phyloP scores from a whole-genome alignment of 37 sponge, comb jelly and placozoan genomes.

The Crambe crambe region DNA sequence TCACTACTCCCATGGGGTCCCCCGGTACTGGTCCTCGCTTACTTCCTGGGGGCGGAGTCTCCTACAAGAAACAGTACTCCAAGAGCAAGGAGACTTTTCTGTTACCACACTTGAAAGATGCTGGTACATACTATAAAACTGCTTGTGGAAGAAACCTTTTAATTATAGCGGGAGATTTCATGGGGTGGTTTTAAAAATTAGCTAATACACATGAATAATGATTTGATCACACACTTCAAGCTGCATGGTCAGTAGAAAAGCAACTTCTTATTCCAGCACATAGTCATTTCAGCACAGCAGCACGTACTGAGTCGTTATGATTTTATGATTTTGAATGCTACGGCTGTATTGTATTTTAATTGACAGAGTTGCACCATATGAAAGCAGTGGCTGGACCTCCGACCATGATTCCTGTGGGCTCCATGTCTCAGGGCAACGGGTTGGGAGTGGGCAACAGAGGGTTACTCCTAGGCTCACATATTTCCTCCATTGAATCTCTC shows the following conservation, averaged over 20 bases:
- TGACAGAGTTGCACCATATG: background rate
- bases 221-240: no score
- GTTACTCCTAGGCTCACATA: background rate
- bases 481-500: conserved; percentile 11
- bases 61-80: conserved; percentile 12
- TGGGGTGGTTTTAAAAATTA: no score
- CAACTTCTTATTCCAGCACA: no score
- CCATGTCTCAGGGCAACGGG: background rate
- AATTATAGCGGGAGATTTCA: no score
- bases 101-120: conserved; percentile 10
- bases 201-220: no score
- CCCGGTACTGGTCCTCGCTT: background rate
- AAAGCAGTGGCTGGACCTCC: background rate
- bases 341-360: no score
- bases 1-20: background rate
- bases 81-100: conserved; percentile 21
- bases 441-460: background rate
- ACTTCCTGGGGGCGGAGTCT: background rate
- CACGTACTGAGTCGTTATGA: no score
- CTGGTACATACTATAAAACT: background rate
- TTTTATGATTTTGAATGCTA: no score
- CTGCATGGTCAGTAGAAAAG: no score
- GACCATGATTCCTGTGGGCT: background rate
- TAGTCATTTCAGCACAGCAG: no score
- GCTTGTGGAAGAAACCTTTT: no score